phyloP scores from a whole-genome alignment of 2,888 invertebrate species.

The Pediacus dermestoides region DNA sequence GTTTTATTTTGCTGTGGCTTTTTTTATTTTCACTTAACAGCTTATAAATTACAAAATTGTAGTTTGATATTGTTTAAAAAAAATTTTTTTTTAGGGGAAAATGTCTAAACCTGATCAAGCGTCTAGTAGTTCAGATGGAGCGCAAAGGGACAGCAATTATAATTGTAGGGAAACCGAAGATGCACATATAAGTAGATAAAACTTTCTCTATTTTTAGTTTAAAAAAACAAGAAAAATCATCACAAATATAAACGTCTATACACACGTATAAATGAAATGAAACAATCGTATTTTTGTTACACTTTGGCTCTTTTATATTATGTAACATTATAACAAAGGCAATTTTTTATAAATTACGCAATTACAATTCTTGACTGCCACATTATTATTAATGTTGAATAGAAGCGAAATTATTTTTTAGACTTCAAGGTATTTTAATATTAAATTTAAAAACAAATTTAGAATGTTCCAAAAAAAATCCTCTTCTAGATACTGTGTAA shows the following conservation, averaged over 20 bases:
- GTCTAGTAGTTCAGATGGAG: conserved; percentile 27
- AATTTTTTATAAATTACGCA: conserved; percentile 21
- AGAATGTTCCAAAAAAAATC: no score
- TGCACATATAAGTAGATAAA: conserved; percentile 45
- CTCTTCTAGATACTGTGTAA: no score
- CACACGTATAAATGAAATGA: no score
- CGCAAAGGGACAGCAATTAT: conserved; percentile 43
- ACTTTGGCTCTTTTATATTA: conserved; percentile 29
- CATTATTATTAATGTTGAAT: conserved; percentile 20
- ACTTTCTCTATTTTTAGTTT: conserved; percentile 22
- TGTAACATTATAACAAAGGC: conserved; percentile 20
- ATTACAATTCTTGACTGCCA: conserved; percentile 29
- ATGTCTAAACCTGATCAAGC: conserved; percentile 38
- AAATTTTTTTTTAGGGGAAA: conserved; percentile 40
- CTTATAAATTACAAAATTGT: no score
- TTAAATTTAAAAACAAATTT: no score
- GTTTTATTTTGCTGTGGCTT: conserved; percentile 22
- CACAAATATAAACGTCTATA: no score
- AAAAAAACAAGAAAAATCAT: conserved; percentile 13
- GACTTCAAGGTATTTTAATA: conserved; percentile 20
- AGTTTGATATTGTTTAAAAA: no score
- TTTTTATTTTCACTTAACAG: conserved; percentile 11
- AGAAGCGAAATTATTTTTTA: conserved; percentile 28
- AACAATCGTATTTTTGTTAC: conserved; percentile 36
- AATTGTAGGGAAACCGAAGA: conserved; percentile 45